Evolutionary conservation across 2,113 vertebrate species (phyloP).

Genomic region (Struthidea cinerea): DNA sequence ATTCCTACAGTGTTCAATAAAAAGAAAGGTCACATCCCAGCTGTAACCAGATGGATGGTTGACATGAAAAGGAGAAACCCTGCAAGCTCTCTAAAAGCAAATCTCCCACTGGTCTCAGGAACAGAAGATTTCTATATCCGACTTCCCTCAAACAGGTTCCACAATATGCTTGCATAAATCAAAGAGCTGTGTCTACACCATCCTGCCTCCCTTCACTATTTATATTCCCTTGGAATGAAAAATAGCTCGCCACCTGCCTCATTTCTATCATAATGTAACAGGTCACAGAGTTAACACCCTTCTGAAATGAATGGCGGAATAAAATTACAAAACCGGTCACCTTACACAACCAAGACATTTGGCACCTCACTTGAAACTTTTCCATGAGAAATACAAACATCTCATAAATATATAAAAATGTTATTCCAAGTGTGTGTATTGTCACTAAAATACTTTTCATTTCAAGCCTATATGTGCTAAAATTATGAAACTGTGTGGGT

Average conservation of each 20-base stretch:
- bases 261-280: conserved; percentile 46
- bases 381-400: neutral
- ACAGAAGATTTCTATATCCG: conserved; percentile 31
- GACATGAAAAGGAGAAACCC: neutral
- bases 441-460: neutral
- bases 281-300: conserved; percentile 14
- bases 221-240: conserved; percentile 51
- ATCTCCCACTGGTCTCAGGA: conserved; percentile 2
- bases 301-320: conserved; percentile 11
- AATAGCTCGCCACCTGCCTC: conserved; percentile 61
- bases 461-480: neutral
- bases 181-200: conserved; percentile 14
- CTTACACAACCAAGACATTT: neutral
- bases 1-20: neutral
- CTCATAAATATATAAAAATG: neutral
- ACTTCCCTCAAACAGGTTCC: conserved; percentile 2
- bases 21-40: neutral
- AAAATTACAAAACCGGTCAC: neutral
- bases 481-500: neutral
- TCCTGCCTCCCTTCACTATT: conserved; percentile 45
- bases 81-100: neutral
- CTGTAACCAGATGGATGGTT: neutral
- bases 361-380: neutral
- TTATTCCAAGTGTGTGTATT: neutral
- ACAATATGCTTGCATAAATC: conserved; percentile 51